phyloP scores from a whole-genome alignment of 1,140 invertebrate species.

The Megathymus violae region DNA sequence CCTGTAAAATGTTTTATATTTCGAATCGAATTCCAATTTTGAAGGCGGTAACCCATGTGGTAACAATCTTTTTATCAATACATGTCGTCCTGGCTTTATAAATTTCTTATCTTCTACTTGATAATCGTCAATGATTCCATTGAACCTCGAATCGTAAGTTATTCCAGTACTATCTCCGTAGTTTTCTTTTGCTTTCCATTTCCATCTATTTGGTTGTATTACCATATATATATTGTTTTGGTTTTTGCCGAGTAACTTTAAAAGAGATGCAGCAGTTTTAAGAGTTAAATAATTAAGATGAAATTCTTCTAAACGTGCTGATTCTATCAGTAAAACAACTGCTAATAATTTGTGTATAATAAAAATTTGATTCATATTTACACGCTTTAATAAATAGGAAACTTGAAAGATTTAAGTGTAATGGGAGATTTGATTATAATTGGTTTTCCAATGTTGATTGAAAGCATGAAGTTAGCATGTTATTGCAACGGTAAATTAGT shows the following conservation, averaged over 20 bases:
- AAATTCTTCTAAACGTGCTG: background rate
- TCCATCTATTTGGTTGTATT: conserved; percentile 5
- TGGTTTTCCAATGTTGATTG: too few species aligned
- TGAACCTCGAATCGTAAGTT: background rate
- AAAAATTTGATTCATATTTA: conserved; percentile 1
- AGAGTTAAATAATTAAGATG: conserved; percentile 1
- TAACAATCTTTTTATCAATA: conserved; percentile 44
- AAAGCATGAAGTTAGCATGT: too few species aligned
- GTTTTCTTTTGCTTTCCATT: background rate
- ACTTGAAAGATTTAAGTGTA: too few species aligned
- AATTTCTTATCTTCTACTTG: background rate
- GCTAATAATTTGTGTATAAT: background rate
- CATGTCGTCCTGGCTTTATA: background rate
- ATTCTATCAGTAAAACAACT: background rate
- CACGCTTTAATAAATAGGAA: background rate
- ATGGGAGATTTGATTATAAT: too few species aligned
- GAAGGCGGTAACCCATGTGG: conserved; percentile 36
- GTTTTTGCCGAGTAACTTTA: conserved; percentile 16
- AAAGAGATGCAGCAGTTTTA: background rate
- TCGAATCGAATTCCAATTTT: conserved; percentile 41
- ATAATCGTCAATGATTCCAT: background rate
- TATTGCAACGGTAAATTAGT: too few species aligned
- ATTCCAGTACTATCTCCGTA: background rate
- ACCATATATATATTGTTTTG: conserved; percentile 8
- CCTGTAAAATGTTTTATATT: conserved; percentile 43